Evolutionary conservation across 2,888 invertebrate species (phyloP), one percentile per base, ranked within the genome.

Genomic region (Prenolepis imparis): DNA sequence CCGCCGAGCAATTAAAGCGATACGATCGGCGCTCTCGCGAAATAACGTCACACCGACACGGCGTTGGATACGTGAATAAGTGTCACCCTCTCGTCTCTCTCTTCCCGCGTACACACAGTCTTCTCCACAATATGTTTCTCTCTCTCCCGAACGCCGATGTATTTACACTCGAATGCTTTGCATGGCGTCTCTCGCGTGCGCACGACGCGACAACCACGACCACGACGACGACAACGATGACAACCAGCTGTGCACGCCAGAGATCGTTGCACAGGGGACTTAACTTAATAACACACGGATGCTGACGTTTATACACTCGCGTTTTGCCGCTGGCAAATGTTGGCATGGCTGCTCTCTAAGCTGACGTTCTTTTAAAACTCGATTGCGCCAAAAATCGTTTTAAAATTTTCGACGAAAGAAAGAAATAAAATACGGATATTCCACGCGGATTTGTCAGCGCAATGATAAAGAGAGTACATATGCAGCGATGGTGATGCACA

Each of bases 1-100:
- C 93, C 93, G 91, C 87, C 92, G 92, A 91, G 92, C 93, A 94
- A 94, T 94, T 94, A 93, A 93, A 92, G 88, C 90, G 94, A 94
- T 93, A 93, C 89, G 90, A 93, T 93, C 93, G 91, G 86, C 84
- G 84, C 91, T 89, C 89, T 91, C 89, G 91, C 89, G 91, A 91
- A 93, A 93, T 92, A 93, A 92, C 92, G 92, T 91, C 92, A 92
- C 91, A 92, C 91, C 86, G 55, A 3, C 55, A 89, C 83, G 83
- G 84, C 82, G 82, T 86, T 88, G 87, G 84, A 89, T 90, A 87
- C 84, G 85, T 74, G 83, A 89, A 88, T 87, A 89, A 89, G 87
- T 87, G 87, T 85, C 83, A 86, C 84, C 86, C 83, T 61, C 82
- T 48, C 70, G 48, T 84, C 70, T 77, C 67, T 41, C 55, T 15